phyloP scores from a whole-genome alignment of 1,140 invertebrate genomes.

The Reticulitermes speratus region DNA sequence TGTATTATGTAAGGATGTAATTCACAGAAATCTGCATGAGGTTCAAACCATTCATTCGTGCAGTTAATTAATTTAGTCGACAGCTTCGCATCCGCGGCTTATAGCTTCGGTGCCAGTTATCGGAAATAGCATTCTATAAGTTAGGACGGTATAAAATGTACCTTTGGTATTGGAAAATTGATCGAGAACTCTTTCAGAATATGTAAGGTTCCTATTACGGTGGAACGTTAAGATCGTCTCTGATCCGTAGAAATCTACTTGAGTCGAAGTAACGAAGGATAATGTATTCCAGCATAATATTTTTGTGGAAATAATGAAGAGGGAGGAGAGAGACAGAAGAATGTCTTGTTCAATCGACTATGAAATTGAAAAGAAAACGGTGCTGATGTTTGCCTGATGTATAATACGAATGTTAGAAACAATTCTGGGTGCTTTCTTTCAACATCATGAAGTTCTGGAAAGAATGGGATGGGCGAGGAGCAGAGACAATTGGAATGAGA shows the following conservation, averaged over 20 bases:
- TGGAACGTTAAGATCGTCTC: not conserved
- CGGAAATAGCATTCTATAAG: not conserved
- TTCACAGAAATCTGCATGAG: not conserved
- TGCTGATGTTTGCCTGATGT: constrained; percentile 14
- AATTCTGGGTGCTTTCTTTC: not conserved
- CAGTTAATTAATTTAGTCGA: not conserved
- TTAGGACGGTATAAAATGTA: not conserved
- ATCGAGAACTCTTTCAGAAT: constrained; percentile 6
- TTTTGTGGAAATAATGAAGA: not conserved
- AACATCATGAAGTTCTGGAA: not conserved
- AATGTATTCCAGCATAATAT: not conserved
- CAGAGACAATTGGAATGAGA: constrained; percentile 26
- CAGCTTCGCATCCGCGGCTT: not conserved
- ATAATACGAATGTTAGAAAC: not conserved
- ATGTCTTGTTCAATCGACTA: constrained; percentile 9
- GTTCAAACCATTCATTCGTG: not conserved
- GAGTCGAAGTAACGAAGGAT: not conserved
- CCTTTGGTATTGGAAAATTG: constrained; percentile 16
- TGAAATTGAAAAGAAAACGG: constrained; percentile 9
- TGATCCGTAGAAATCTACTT: not conserved
- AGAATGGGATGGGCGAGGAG: not conserved
- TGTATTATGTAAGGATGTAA: not conserved
- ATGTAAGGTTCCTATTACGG: not conserved
- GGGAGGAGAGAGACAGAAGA: not conserved
- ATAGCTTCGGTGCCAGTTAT: not conserved